These are phyloP conservation scores for Meghimatium bilineatum DNA, from an alignment of 2,888 invertebrate genomes.

Conservation along the genomic window DNA sequence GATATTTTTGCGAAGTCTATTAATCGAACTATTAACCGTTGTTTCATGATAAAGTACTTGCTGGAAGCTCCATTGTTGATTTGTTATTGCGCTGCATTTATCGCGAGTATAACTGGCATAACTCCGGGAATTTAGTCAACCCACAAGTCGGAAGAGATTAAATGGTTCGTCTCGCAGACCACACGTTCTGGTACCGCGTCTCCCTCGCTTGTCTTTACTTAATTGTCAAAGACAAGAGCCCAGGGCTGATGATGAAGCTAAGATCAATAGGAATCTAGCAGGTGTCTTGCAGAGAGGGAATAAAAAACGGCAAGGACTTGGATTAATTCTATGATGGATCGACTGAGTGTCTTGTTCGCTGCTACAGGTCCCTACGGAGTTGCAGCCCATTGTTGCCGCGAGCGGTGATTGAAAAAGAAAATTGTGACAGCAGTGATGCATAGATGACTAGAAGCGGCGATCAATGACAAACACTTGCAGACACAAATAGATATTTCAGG, in stretches of 20 bases:
- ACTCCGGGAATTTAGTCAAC: background rate
- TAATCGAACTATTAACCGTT: too few relatives aligned
- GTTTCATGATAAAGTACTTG: background rate
- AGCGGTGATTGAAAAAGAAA: slow-evolving; percentile 44
- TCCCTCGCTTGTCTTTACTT: slow-evolving; percentile 42
- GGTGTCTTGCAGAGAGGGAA: slow-evolving; percentile 42
- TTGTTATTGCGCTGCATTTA: background rate
- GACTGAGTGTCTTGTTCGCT: slow-evolving; percentile 41
- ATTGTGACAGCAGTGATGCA: slow-evolving; percentile 34
- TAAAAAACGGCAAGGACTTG: slow-evolving; percentile 22
- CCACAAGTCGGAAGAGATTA: background rate
- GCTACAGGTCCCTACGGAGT: slow-evolving; percentile 42
- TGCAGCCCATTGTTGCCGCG: slow-evolving; percentile 37
- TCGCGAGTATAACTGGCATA: background rate
- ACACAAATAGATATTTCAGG: slow-evolving; percentile 44
- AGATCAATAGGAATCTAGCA: slow-evolving; percentile 43
- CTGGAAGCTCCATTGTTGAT: background rate
- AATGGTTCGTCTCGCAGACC: background rate
- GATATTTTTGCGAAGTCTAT: too few relatives aligned
- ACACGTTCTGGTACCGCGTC: slow-evolving; percentile 24
- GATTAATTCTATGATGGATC: slow-evolving; percentile 46
- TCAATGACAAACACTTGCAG: slow-evolving; percentile 46
- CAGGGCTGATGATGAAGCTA: slow-evolving; percentile 27
- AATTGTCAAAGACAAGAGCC: slow-evolving; percentile 35
- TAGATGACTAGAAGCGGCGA: slow-evolving; percentile 38